Conservation (phyloP, 2,888 invertebrate genomes). For the Erannis defoliaria region DNA sequence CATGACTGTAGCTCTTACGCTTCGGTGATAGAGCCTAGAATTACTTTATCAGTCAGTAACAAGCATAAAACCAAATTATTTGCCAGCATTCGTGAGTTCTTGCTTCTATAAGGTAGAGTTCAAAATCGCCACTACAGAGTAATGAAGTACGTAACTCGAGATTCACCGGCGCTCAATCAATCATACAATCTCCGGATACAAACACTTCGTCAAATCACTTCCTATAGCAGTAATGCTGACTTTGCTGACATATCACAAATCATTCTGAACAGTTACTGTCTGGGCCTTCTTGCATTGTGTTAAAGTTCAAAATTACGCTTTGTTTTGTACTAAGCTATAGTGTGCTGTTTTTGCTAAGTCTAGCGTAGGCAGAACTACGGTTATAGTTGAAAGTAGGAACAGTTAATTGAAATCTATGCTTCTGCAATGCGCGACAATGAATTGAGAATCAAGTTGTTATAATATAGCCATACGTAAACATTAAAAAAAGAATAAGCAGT, state of each 20-base stretch:
- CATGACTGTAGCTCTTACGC: not conserved
- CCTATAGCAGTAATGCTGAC: slow-evolving; percentile 26
- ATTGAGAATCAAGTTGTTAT: not conserved
- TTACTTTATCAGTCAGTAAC: not conserved
- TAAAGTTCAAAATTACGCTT: slow-evolving; percentile 17
- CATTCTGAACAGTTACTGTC: not conserved
- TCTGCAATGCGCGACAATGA: slow-evolving; percentile 4
- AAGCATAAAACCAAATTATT: not conserved
- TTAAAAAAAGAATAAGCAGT: no score
- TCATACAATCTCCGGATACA: slow-evolving; percentile 31
- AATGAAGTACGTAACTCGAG: not conserved
- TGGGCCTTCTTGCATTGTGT: not conserved
- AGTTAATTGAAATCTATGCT: slow-evolving; percentile 19
- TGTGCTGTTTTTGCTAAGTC: slow-evolving; percentile 19
- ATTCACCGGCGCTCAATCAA: slow-evolving; percentile 24
- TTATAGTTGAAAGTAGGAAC: slow-evolving; percentile 30
- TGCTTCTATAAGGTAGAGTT: not conserved
- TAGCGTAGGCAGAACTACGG: slow-evolving; percentile 27
- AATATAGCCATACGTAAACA: no score
- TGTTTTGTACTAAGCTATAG: not conserved
- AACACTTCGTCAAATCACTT: slow-evolving; percentile 33
- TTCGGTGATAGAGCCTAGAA: slow-evolving; percentile 4
- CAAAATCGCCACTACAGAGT: not conserved
- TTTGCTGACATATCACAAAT: slow-evolving; percentile 33
- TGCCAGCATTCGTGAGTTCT: not conserved